phyloP scores from a whole-genome alignment of 2,113 vertebrate genomes.

The Dolichallabes microphthalmus region DNA sequence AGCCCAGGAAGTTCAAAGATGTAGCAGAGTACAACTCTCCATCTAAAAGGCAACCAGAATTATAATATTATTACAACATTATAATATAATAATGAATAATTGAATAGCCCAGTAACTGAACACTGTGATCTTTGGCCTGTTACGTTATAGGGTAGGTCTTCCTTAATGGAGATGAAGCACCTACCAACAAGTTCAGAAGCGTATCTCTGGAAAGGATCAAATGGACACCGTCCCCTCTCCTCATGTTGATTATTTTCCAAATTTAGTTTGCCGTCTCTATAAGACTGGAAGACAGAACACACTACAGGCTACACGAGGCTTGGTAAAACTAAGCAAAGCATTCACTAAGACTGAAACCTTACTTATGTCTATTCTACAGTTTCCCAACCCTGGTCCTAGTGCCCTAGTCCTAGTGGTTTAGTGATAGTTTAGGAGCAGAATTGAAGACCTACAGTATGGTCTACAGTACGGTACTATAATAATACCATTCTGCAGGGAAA shows the following conservation, averaged over 20 bases:
- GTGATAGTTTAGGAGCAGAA: no score
- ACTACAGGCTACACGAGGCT: not conserved
- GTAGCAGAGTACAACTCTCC: conserved; percentile 77
- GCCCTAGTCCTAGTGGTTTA: no score
- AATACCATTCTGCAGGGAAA: not conserved
- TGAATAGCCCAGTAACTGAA: not conserved
- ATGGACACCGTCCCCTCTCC: conserved; percentile 76
- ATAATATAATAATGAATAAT: not conserved
- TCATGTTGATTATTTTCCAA: conserved; percentile 64
- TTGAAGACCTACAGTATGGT: no score
- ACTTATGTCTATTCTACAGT: not conserved
- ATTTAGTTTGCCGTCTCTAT: conserved; percentile 56
- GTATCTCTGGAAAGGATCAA: conserved; percentile 72
- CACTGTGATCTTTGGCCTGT: not conserved
- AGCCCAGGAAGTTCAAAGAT: conserved; percentile 79
- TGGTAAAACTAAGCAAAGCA: not conserved
- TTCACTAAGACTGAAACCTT: not conserved
- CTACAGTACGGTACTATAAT: not conserved
- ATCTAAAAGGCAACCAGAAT: conserved; percentile 58
- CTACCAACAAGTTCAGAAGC: conserved; percentile 73
- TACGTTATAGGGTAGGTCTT: not conserved
- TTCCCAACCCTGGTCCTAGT: no score
- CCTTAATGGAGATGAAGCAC: conserved; percentile 41
- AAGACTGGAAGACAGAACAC: conserved; percentile 59
- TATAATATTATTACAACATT: not conserved